Conservation (phyloP, 64 coral and sea anemone genomes). For the Actinia tenebrosa region DNA sequence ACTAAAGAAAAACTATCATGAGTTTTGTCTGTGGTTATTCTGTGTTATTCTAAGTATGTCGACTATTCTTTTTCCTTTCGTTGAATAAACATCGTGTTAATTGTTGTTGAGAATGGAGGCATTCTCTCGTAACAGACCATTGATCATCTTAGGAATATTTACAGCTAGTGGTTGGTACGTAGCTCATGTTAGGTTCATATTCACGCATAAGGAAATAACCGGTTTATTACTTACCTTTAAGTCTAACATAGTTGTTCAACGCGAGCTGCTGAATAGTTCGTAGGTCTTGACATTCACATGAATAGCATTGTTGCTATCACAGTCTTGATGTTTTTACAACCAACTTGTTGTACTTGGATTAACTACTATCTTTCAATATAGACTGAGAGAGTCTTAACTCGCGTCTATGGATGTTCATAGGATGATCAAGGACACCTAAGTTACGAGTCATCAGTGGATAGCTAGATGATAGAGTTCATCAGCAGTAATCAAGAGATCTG, state of each 20-base stretch:
- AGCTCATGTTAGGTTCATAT: neutral
- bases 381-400: neutral
- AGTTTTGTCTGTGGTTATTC: neutral
- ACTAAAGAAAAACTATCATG: neutral
- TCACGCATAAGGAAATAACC: neutral
- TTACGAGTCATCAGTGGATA: neutral
- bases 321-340: neutral
- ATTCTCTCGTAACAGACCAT: neutral
- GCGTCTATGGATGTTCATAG: neutral
- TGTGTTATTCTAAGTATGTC: conserved; percentile 8
- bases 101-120: neutral
- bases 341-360: neutral
- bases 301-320: neutral
- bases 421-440: neutral
- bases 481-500: conserved; percentile 1
- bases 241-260: neutral
- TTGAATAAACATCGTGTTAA: neutral
- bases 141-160: neutral
- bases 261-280: neutral
- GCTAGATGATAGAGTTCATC: neutral
- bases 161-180: neutral
- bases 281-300: neutral
- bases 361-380: neutral
- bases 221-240: neutral
- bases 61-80: neutral